phyloP scores from a whole-genome alignment of 92 coral and sea anemone genomes.

The Palythoa heliodiscus region DNA sequence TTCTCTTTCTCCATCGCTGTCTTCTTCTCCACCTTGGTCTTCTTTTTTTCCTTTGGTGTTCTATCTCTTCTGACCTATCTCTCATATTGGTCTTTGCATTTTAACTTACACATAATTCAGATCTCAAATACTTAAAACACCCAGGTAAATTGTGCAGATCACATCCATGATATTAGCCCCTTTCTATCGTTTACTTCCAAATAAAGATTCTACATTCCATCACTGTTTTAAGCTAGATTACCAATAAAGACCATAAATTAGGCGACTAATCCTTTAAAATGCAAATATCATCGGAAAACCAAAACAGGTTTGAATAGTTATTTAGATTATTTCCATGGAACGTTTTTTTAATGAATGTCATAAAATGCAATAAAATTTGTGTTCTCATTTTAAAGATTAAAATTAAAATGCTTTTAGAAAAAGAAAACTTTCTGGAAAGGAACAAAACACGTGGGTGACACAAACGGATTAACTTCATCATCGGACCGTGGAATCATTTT shows the following conservation, averaged over 20 bases:
- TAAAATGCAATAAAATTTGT: neutral
- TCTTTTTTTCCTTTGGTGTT: too few species aligned
- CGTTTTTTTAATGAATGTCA: neutral
- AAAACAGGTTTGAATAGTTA: constrained; percentile 5
- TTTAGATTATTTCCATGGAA: neutral
- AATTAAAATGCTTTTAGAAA: neutral
- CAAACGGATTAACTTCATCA: constrained; percentile 3
- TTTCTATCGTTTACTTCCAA: neutral
- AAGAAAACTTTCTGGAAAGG: constrained; percentile 2
- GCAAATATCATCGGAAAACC: neutral
- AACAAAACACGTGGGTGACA: constrained; percentile 8
- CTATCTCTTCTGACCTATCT: too few species aligned
- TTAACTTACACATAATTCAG: too few species aligned
- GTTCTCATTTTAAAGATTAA: neutral
- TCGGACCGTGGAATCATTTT: constrained; percentile 14
- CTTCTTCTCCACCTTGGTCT: neutral
- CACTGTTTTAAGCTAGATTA: neutral
- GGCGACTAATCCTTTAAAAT: constrained; percentile 1
- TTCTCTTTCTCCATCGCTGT: neutral
- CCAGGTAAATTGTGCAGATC: neutral
- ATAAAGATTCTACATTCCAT: constrained; percentile 1
- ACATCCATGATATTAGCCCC: neutral
- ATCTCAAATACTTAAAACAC: neutral
- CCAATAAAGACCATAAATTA: neutral
- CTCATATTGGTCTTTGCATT: too few species aligned